A percentile compares a stretch with the other conserved stretches of the same genome.
These are phyloP conservation scores for Trichonephila clavata DNA, from an alignment of 1,140 invertebrate species.

Conservation along the genomic window DNA sequence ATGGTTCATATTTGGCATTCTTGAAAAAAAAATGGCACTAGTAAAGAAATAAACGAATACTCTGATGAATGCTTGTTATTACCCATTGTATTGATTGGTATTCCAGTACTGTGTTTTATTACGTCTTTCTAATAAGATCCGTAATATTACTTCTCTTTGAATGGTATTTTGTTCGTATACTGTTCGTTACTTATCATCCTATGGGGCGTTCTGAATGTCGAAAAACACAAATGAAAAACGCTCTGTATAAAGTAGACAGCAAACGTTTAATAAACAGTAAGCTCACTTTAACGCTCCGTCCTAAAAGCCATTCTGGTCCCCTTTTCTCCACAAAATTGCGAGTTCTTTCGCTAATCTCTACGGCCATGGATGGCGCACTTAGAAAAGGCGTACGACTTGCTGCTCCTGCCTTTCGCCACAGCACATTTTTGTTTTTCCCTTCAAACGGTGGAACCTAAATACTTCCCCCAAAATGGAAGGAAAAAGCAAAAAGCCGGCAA, in stretches of 20 bases:
- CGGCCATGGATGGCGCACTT: constrained; percentile 54
- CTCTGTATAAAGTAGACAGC: constrained; percentile 1
- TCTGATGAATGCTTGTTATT: no score
- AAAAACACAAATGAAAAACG: neutral
- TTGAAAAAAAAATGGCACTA: no score
- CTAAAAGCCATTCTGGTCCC: constrained; percentile 35
- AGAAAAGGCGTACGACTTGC: neutral
- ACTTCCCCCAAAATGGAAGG: constrained; percentile 39
- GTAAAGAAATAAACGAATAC: no score
- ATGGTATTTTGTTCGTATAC: no score
- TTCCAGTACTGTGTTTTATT: no score
- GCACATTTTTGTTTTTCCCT: constrained; percentile 1
- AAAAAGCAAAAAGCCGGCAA: constrained; percentile 45
- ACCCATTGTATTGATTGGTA: no score
- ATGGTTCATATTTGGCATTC: no score
- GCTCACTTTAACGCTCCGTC: constrained; percentile 35
- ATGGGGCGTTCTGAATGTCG: neutral
- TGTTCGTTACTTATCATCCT: neutral
- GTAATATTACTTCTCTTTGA: no score
- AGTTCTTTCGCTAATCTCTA: constrained; percentile 63
- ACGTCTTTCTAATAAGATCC: no score
- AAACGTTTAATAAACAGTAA: constrained; percentile 60
- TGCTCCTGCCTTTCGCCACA: neutral
- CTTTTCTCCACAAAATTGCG: constrained; percentile 54
- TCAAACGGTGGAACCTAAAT: constrained; percentile 60